phyloP scores from a whole-genome alignment of 1,140 invertebrate genomes.

The Saccostrea glomerata region DNA sequence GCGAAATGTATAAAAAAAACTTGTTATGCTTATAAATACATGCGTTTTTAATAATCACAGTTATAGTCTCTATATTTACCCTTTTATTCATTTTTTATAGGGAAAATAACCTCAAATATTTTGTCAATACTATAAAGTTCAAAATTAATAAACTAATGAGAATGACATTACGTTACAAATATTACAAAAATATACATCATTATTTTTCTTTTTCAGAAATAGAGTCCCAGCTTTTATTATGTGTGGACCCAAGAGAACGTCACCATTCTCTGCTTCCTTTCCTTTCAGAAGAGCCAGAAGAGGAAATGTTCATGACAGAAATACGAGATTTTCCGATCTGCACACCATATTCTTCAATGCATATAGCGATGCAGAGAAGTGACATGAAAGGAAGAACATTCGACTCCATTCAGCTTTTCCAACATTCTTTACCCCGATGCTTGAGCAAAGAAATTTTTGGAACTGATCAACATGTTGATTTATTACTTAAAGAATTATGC shows the following conservation, averaged over 20 bases:
- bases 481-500: slow-evolving; percentile 19
- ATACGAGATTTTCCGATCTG: not conserved
- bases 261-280: not conserved
- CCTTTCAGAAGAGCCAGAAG: not conserved
- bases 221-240: not conserved
- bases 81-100: too few species aligned
- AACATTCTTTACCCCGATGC: slow-evolving; percentile 41
- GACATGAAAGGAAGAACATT: slow-evolving; percentile 41
- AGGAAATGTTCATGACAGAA: not conserved
- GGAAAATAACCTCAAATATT: too few species aligned
- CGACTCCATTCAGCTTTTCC: not conserved
- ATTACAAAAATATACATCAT: too few species aligned
- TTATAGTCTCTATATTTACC: not conserved
- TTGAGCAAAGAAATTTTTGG: slow-evolving; percentile 51
- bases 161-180: too few species aligned
- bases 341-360: slow-evolving; percentile 2
- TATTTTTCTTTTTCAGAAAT: not conserved
- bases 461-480: slow-evolving; percentile 38
- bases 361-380: not conserved
- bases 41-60: not conserved
- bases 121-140: too few species aligned
- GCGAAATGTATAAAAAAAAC: too few species aligned
- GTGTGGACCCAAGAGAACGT: not conserved
- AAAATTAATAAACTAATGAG: too few species aligned
- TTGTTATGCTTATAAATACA: too few species aligned